A percentile compares a stretch with the other conserved stretches of the same genome.
Conservation (phyloP, 2,113 vertebrate genomes). For the Ariopsis seemanni region DNA sequence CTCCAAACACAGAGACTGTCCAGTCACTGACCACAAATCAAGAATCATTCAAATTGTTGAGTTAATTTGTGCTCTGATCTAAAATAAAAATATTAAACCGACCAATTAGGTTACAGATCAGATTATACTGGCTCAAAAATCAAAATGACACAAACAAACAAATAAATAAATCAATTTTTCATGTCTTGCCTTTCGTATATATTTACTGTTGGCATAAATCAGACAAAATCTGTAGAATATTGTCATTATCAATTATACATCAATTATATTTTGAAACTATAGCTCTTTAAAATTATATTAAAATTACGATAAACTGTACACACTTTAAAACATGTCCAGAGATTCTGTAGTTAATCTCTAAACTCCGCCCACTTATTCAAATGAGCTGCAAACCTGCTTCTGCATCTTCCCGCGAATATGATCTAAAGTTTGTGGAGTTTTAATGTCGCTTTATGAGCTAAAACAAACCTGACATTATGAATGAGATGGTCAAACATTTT, state of each 20-base stretch:
- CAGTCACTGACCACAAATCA: not conserved
- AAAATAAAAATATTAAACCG: not conserved
- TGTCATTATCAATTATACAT: not conserved
- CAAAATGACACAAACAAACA: too few relatives aligned
- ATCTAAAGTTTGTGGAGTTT: not conserved
- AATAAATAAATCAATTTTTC: too few relatives aligned
- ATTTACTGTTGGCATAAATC: not conserved
- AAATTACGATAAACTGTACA: not conserved
- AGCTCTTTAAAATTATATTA: not conserved
- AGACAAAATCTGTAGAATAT: not conserved
- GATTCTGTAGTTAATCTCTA: not conserved
- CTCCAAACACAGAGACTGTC: not conserved
- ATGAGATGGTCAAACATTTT: too few relatives aligned
- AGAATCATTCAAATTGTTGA: not conserved
- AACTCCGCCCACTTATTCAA: not conserved
- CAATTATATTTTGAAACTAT: not conserved
- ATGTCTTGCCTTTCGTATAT: too few relatives aligned
- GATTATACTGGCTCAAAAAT: too few relatives aligned
- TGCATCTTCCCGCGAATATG: not conserved
- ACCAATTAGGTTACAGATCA: too few relatives aligned
- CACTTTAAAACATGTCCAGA: not conserved
- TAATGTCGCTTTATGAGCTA: not conserved
- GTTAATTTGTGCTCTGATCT: not conserved
- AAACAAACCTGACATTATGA: too few relatives aligned
- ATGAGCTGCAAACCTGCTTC: not conserved